Evolutionary conservation across 2,113 vertebrate species (phyloP), one percentile per base, ranked within the genome.

Genomic region (Poeciliopsis turrubarensis): DNA sequence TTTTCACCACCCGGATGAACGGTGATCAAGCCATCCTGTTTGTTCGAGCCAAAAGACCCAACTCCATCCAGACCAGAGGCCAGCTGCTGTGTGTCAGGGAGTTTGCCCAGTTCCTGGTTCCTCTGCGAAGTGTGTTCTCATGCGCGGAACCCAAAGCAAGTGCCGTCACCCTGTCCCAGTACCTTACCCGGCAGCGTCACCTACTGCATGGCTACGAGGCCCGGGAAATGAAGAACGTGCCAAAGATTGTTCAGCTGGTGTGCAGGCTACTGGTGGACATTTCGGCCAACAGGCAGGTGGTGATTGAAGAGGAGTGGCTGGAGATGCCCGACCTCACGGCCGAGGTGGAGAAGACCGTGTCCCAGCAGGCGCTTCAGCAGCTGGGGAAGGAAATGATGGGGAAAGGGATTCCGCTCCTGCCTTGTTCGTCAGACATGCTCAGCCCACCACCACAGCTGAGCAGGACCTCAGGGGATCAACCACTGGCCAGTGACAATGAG

Each of bases 21-120:
- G 97, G 97, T 25, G 97, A 99, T 85, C 98, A 99, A 86, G 97
- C 98, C 12, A 99, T 99, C 85, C 88, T 98, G 83, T 99, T 97
- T 83, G 96, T 99, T 39, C 93, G 98, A 65, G 96, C 97, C 31
- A 99, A 99, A 86, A 94, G 98, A 68, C 96, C 96, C 54, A 98
- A 97, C 80, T 97, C 98, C 37, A 98, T 99, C 87, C 98, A 99
- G 89, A 99, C 98, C 1, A 92, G 97, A 81, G 97, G 97, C 31
- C 98, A 99, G 90, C 86, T 99, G 27, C 81, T 98, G 10, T 99
- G 98, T 5, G 93, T 99, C 26, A 91, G 96, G 60, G 98, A 99
- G 85, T 99, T 99, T 65, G 96, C 98, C 1, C 97, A 97, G 88
- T 99, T 99, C 87, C 93, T 99, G 68, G 94, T 95, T 60, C 98